Evolutionary conservation across 2,888 invertebrate species (phyloP).

Genomic region (Papilio elwesi): DNA sequence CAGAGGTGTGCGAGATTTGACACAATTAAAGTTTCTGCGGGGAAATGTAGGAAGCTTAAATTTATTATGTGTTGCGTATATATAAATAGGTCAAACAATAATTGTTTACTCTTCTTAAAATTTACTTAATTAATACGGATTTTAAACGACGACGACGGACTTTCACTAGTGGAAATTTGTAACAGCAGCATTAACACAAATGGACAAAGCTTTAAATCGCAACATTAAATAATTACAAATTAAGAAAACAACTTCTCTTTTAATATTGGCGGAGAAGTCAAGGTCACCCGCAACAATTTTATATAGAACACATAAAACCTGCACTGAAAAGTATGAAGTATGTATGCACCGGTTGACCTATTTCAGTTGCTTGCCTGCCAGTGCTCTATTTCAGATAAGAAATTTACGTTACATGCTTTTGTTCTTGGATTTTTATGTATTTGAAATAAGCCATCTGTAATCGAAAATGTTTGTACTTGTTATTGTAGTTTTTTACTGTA

Average conservation of each 20-base stretch:
- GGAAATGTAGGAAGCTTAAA: too few species aligned
- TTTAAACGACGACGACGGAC: too few species aligned
- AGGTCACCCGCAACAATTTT: not conserved
- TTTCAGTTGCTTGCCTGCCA: slow-evolving; percentile 34
- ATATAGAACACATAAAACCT: slow-evolving; percentile 11
- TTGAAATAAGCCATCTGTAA: not conserved
- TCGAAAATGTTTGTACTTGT: slow-evolving; percentile 7
- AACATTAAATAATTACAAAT: not conserved
- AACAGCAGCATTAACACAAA: too few species aligned
- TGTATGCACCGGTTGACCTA: slow-evolving; percentile 41
- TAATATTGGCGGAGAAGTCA: not conserved
- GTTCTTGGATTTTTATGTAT: not conserved
- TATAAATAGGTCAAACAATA: too few species aligned
- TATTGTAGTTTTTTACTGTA: not conserved
- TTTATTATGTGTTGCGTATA: too few species aligned
- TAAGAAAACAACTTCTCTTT: not conserved
- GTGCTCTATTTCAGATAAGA: slow-evolving; percentile 42
- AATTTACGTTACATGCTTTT: not conserved
- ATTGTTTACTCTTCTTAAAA: too few species aligned
- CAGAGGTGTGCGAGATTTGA: too few species aligned
- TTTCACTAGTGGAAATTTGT: too few species aligned
- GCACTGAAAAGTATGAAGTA: slow-evolving; percentile 23
- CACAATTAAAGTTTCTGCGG: too few species aligned
- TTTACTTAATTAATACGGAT: too few species aligned
- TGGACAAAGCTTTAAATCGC: not conserved